Base-by-base conservation (phyloP, 1,140 invertebrate species). In the Temnothorax curvispinosus region DNA sequence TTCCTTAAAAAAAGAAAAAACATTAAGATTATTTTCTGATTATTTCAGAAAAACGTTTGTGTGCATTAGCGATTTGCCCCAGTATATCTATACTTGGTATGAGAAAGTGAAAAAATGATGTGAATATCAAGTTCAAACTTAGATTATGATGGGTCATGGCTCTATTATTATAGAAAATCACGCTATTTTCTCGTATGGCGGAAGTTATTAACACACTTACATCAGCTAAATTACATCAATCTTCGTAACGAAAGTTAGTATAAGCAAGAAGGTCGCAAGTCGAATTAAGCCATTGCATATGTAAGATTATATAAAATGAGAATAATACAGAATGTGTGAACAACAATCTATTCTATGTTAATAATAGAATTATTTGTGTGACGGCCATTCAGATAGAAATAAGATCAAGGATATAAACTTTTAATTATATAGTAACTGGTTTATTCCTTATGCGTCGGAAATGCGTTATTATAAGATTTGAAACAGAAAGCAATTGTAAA, bases 121-220 rank as follows among this genome's bases (percentile, higher is more conserved):
- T 60, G 32, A 74, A 60, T 60, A 54, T 75, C 80, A 75, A 84
- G 80, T 84, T 84, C 41, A 75, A 38, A 75, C 41, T 47, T 50
- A 75, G 58, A 47, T 84, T 62, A 13, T 3, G 21, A 35, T 72
- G 13, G 41, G 41, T 84, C 52, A 82, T 11, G 67, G 67, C 27
- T 82, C 2, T 7, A 41, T 74, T 74, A 84, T 74, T 38, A 27
- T 35, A 60, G 69, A 62, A 58, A 75, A 84, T 75, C 32, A 27
- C 13, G 80, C 80, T 75, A 84, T 74, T 60, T 75, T 75, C 41
- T 2, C 11, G 0, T 27, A 75, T 74, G n/a, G 32, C 56, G 80
- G 69, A 84, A 75, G 54, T 84, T 41, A 67, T 84, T 84, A 84
- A 84, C 80, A 84, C 69, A 84, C 47, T 84, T 84, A 84, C 69